phyloP scores from a whole-genome alignment of 1,140 invertebrate genomes.

The Halotydeus destructor region DNA sequence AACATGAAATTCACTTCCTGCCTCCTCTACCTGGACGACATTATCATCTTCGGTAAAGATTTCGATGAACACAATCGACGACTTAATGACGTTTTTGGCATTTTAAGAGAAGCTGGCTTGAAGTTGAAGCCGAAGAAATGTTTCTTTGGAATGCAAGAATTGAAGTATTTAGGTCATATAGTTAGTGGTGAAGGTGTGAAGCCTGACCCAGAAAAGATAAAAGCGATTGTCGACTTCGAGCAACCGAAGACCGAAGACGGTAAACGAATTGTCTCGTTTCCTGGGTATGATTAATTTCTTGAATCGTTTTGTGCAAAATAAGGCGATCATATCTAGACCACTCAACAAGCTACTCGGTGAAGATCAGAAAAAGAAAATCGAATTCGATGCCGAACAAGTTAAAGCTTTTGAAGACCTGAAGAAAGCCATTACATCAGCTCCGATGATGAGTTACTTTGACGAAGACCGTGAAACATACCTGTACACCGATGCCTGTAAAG shows the following conservation, averaged over 20 bases:
- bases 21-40: slow-evolving; percentile 5
- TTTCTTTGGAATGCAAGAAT: slow-evolving; percentile 17
- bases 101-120: slow-evolving; percentile 16
- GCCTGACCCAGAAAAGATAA: slow-evolving; percentile 21
- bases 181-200: slow-evolving; percentile 20
- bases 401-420: slow-evolving; percentile 23
- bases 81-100: slow-evolving; percentile 17
- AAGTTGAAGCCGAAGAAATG: slow-evolving; percentile 23
- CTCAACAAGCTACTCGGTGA: slow-evolving; percentile 19
- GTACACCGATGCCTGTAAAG: slow-evolving; percentile 10
- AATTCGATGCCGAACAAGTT: slow-evolving; percentile 18
- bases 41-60: slow-evolving; percentile 11
- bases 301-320: slow-evolving; percentile 4
- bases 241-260: slow-evolving; percentile 17
- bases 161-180: slow-evolving; percentile 22
- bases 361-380: slow-evolving; percentile 24
- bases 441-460: slow-evolving; percentile 18
- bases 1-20: not conserved
- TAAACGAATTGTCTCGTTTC: slow-evolving; percentile 21
- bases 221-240: slow-evolving; percentile 18
- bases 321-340: not conserved
- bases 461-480: slow-evolving; percentile 4
- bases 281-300: slow-evolving; percentile 21
- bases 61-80: slow-evolving; percentile 16
- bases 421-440: slow-evolving; percentile 14